phyloP scores from a whole-genome alignment of 2,797 vertebrate species.

The Arrhamphus sclerolepis region DNA sequence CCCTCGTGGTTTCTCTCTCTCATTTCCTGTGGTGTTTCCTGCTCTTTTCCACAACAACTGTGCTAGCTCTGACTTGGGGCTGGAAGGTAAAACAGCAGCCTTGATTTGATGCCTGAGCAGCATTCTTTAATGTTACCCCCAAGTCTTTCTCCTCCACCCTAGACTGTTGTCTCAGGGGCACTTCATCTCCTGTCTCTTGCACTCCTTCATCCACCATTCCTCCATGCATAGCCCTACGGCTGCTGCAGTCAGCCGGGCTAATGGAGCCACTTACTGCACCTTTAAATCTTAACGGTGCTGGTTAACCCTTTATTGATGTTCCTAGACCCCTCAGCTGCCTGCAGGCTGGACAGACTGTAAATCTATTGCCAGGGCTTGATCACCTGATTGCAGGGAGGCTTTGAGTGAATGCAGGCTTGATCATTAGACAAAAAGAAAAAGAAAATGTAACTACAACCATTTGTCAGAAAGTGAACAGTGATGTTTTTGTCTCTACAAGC shows the following conservation, averaged over 20 bases:
- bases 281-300: constrained; percentile 80
- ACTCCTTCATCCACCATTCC: constrained; percentile 47
- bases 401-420: constrained; percentile 62
- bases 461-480: constrained; percentile 41
- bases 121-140: constrained; percentile 61
- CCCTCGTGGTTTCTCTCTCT: constrained; percentile 40
- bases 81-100: constrained; percentile 53
- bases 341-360: constrained; percentile 62
- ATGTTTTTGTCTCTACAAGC: constrained; percentile 37
- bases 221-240: constrained; percentile 56
- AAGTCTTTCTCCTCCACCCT: constrained; percentile 32
- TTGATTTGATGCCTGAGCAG: constrained; percentile 65
- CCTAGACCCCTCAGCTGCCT: constrained; percentile 65
- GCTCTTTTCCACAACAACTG: constrained; percentile 44
- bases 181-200: constrained; percentile 63
- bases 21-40: constrained; percentile 69
- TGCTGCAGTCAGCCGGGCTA: constrained; percentile 66
- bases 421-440: constrained; percentile 58
- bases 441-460: constrained; percentile 33
- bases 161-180: constrained; percentile 63
- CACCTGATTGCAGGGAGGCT: constrained; percentile 60
- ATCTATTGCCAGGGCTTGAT: constrained; percentile 67
- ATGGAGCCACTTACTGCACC: constrained; percentile 82
- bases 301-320: constrained; percentile 82
- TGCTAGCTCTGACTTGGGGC: constrained; percentile 39